Evolutionary conservation across 2,888 invertebrate genomes (phyloP).

Genomic region (Ochropleura leucogaster): DNA sequence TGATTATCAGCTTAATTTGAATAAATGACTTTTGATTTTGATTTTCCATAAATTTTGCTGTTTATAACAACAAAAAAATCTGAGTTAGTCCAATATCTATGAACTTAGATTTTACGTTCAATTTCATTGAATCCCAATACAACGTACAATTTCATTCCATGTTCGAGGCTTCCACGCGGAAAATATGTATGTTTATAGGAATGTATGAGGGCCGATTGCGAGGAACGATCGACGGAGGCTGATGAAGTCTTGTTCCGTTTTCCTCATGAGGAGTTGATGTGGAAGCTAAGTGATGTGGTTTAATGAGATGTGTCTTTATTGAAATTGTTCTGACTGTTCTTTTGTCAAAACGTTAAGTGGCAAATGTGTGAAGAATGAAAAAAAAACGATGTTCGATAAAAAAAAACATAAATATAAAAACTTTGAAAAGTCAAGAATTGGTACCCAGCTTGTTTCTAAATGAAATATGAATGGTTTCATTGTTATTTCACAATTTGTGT

Average conservation of each 20-base stretch:
- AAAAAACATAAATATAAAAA: background rate
- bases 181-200: slow-evolving; percentile 51
- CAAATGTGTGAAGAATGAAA: slow-evolving; percentile 8
- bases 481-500: slow-evolving; percentile 24
- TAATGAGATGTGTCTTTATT: slow-evolving; percentile 22
- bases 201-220: slow-evolving; percentile 61
- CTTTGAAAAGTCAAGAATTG: slow-evolving; percentile 12
- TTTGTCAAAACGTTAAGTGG: background rate
- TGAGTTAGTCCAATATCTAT: background rate
- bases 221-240: slow-evolving; percentile 38
- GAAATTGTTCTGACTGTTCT: slow-evolving; percentile 3
- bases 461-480: background rate
- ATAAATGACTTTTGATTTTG: too few relatives aligned
- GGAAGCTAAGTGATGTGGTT: slow-evolving; percentile 26
- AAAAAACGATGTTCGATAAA: background rate
- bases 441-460: background rate
- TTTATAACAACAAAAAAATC: background rate
- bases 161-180: slow-evolving; percentile 22
- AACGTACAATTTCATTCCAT: slow-evolving; percentile 14
- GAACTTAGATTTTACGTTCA: background rate
- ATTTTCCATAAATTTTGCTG: too few relatives aligned
- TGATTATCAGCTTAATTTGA: too few relatives aligned
- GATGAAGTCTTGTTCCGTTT: slow-evolving; percentile 64
- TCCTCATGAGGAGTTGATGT: slow-evolving; percentile 43
- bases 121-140: slow-evolving; percentile 29